Conservation (phyloP, 2,888 invertebrate genomes). For the Blastobasis adustella region DNA sequence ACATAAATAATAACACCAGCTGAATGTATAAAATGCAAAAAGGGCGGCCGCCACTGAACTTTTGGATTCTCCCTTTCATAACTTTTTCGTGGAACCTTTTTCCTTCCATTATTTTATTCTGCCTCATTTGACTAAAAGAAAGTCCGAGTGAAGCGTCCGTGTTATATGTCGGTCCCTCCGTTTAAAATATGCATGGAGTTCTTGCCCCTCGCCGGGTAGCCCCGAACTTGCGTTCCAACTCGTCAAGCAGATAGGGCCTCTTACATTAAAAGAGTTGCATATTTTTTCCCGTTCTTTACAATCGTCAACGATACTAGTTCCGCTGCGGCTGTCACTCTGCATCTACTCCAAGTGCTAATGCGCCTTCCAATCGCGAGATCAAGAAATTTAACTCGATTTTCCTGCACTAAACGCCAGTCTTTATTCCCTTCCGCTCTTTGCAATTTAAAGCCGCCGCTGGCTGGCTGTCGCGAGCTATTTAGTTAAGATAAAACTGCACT, state of each 20-base stretch:
- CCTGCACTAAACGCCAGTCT: constrained; percentile 5
- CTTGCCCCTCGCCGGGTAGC: constrained; percentile 37
- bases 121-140: constrained; percentile 70
- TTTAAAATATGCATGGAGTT: constrained; percentile 63
- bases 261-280: constrained; percentile 19
- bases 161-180: constrained; percentile 51
- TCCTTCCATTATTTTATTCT: constrained; percentile 66
- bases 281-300: not conserved
- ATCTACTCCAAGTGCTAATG: not conserved
- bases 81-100: constrained; percentile 66
- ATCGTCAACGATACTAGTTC: not conserved
- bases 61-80: constrained; percentile 61
- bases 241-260: constrained; percentile 20
- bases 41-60: constrained; percentile 52
- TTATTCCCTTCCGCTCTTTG: not conserved
- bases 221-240: constrained; percentile 32
- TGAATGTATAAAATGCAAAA: constrained; percentile 58
- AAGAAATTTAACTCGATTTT: constrained; percentile 4
- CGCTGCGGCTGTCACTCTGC: not conserved
- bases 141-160: constrained; percentile 51
- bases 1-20: constrained; percentile 64
- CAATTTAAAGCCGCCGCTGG: constrained; percentile 11
- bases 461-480: constrained; percentile 23
- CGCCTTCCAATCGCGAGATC: constrained; percentile 1
- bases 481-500: constrained; percentile 32